Conservation (phyloP, 1,140 invertebrate genomes). For the Eueides isabella region DNA sequence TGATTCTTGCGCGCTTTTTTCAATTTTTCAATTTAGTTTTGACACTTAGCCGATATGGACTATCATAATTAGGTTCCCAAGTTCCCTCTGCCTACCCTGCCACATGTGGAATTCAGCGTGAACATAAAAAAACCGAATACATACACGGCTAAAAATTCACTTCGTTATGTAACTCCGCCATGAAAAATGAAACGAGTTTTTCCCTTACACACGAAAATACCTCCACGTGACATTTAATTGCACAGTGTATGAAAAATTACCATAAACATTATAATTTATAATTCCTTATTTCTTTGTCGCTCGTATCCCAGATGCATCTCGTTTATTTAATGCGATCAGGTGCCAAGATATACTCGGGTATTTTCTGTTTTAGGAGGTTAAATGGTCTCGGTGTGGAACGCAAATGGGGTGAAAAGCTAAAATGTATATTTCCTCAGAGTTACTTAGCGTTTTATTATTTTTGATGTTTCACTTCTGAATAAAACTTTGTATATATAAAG, state of each 20-base stretch:
- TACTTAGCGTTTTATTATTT: not conserved
- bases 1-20: no score
- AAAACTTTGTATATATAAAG: not conserved
- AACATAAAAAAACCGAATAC: no score
- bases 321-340: constrained; percentile 38
- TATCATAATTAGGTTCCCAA: no score
- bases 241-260: not conserved
- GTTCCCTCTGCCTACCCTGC: no score
- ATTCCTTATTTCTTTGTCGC: constrained; percentile 15
- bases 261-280: constrained; percentile 12
- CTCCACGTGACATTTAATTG: constrained; percentile 4
- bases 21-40: no score
- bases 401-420: constrained; percentile 25
- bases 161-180: not conserved
- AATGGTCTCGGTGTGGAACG: constrained; percentile 18
- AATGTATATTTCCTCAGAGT: constrained; percentile 14
- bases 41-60: no score
- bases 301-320: constrained; percentile 31
- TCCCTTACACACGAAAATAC: not conserved
- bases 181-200: not conserved
- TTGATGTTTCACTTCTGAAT: not conserved
- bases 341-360: constrained; percentile 34
- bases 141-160: no score
- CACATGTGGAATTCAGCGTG: no score
- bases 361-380: constrained; percentile 29